Evolutionary conservation across 2,113 vertebrate species (phyloP).

Genomic region (Heterotilapia buettikoferi): DNA sequence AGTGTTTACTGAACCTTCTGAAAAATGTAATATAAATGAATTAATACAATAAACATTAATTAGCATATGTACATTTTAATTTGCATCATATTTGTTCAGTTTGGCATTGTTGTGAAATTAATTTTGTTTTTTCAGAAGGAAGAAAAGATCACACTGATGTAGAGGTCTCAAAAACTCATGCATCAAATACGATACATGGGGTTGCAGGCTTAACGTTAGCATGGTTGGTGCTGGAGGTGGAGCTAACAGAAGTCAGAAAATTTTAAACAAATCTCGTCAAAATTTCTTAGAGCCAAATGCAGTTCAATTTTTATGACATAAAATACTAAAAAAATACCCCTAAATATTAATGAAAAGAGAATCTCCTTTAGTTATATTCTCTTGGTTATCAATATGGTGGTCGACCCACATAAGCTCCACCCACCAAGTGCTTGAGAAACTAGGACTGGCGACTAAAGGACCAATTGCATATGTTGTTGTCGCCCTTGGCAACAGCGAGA

Average conservation of each 20-base stretch:
- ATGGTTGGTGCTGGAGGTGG: neutral
- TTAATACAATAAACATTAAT: neutral
- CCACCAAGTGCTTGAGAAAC: neutral
- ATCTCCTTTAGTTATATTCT: neutral
- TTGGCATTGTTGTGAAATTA: neutral
- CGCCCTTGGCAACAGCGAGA: neutral
- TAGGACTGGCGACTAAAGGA: neutral
- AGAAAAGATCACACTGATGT: neutral
- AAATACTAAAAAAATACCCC: neutral
- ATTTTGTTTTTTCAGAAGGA: neutral
- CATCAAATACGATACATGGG: neutral
- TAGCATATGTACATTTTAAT: neutral
- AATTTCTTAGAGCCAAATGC: neutral
- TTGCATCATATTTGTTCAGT: neutral
- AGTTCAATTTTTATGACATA: neutral
- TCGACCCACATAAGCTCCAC: neutral
- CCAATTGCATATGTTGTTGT: neutral
- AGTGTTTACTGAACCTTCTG: neutral
- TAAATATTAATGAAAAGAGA: neutral
- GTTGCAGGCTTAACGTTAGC: neutral
- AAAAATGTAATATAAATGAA: neutral
- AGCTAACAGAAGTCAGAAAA: neutral
- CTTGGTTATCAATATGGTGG: neutral
- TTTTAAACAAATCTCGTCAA: neutral
- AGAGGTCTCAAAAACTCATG: neutral